Evolutionary conservation across 2,888 invertebrate species (phyloP).

Genomic region (Nomada ferruginata): DNA sequence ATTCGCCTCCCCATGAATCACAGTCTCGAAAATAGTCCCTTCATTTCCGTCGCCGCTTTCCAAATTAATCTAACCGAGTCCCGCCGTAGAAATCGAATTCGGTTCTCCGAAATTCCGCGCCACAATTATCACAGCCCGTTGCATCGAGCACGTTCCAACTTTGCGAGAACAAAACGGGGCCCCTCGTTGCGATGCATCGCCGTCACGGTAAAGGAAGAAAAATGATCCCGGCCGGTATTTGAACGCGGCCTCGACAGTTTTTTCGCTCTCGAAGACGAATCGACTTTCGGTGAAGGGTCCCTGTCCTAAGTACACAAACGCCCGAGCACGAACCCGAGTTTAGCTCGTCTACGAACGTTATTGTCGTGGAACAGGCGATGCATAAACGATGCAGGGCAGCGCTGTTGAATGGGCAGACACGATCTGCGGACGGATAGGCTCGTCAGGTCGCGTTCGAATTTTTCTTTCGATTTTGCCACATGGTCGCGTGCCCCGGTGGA

Average conservation of each 20-base stretch:
- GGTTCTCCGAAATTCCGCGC: slow-evolving; percentile 9
- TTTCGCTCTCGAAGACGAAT: slow-evolving; percentile 25
- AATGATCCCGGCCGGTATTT: slow-evolving; percentile 9
- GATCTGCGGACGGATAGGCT: slow-evolving; percentile 19
- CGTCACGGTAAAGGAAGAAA: slow-evolving; percentile 23
- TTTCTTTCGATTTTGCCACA: not conserved
- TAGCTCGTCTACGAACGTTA: slow-evolving; percentile 1
- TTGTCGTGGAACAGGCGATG: slow-evolving; percentile 26
- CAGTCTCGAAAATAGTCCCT: not conserved
- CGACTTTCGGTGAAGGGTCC: slow-evolving; percentile 26
- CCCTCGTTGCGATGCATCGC: slow-evolving; percentile 2
- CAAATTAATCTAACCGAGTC: slow-evolving; percentile 5
- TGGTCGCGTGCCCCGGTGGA: not conserved
- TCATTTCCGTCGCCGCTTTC: not conserved
- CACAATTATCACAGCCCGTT: slow-evolving; percentile 33
- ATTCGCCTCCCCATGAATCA: not conserved
- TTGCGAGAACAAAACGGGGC: slow-evolving; percentile 12
- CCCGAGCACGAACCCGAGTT: slow-evolving; percentile 21
- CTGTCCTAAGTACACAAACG: slow-evolving; percentile 51
- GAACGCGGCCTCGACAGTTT: slow-evolving; percentile 4
- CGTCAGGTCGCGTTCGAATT: not conserved
- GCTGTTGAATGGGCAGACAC: slow-evolving; percentile 20
- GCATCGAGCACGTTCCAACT: not conserved
- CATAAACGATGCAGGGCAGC: slow-evolving; percentile 12
- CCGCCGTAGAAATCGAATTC: not conserved